Evolutionary conservation across 2,888 invertebrate genomes (phyloP).

Genomic region (Spatulosminthurus flaviceps): DNA sequence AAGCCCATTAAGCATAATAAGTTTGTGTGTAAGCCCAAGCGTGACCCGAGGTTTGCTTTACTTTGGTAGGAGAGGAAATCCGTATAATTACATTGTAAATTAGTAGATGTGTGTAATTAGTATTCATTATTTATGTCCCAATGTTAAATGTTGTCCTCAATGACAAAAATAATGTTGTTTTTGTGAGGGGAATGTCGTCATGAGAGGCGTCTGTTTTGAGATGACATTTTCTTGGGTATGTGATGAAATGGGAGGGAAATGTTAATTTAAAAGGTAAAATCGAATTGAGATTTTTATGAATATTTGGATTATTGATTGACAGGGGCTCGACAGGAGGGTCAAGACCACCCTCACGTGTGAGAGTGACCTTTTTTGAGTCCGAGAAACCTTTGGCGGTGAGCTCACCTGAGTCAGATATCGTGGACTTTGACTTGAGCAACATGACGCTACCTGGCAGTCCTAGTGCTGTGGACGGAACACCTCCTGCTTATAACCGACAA

Average conservation of each 20-base stretch:
- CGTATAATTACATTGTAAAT: background rate
- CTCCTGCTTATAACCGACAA: slow-evolving; percentile 73
- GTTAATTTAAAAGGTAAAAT: too few relatives aligned
- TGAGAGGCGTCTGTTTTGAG: too few relatives aligned
- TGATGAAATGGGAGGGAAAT: too few relatives aligned
- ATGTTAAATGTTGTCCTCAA: too few relatives aligned
- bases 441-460: slow-evolving; percentile 63
- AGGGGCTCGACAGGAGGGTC: slow-evolving; percentile 63
- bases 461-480: slow-evolving; percentile 65
- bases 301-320: too few relatives aligned
- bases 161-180: too few relatives aligned
- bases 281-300: slow-evolving; percentile 22
- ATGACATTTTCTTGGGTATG: too few relatives aligned
- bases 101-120: too few relatives aligned
- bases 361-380: slow-evolving; percentile 85
- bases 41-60: slow-evolving; percentile 26
- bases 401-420: slow-evolving; percentile 71
- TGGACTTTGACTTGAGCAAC: slow-evolving; percentile 65
- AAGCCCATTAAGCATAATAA: slow-evolving; percentile 41
- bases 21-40: slow-evolving; percentile 39
- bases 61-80: slow-evolving; percentile 32
- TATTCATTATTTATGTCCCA: too few relatives aligned
- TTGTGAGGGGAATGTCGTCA: too few relatives aligned
- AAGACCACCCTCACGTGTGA: slow-evolving; percentile 69
- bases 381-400: slow-evolving; percentile 78